Percentiles rank a stretch among this genome's conserved stretches.
Conservation (phyloP, 2,888 invertebrate species). For the Cerastis rubricosa region DNA sequence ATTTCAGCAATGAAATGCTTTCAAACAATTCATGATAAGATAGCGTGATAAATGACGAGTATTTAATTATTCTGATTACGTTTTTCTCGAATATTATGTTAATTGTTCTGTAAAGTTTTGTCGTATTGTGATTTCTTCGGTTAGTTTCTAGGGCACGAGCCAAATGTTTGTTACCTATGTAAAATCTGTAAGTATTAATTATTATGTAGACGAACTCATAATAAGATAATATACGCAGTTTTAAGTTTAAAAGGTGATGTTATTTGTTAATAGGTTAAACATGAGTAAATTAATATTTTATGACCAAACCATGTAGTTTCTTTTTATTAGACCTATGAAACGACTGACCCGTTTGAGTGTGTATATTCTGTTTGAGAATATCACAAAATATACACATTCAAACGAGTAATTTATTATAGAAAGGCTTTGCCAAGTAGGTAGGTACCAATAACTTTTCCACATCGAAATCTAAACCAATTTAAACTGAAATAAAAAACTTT, state of each 20-base stretch:
- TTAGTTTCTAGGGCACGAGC: background rate
- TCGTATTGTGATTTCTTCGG: slow-evolving; percentile 5
- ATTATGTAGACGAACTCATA: slow-evolving; percentile 5
- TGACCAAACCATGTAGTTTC: slow-evolving; percentile 4
- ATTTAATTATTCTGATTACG: background rate
- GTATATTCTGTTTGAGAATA: background rate
- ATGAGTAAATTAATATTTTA: slow-evolving; percentile 36
- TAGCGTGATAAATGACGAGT: slow-evolving; percentile 6
- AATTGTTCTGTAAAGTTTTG: background rate
- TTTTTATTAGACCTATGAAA: background rate
- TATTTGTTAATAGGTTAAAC: slow-evolving; percentile 13
- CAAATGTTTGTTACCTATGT: background rate
- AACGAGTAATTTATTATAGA: background rate
- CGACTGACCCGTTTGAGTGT: background rate
- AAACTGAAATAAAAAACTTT: background rate
- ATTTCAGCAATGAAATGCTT: background rate
- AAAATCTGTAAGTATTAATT: slow-evolving; percentile 12
- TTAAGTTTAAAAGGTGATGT: slow-evolving; percentile 26
- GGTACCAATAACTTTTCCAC: background rate
- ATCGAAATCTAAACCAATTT: background rate
- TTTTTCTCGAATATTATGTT: slow-evolving; percentile 18
- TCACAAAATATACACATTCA: background rate
- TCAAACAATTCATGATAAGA: background rate
- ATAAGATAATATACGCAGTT: slow-evolving; percentile 8
- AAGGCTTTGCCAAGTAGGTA: background rate